A percentile compares a stretch with the other conserved stretches of the same genome.
Evolutionary conservation across 92 coral and sea anemone genomes (phyloP).

Genomic region (Palythoa heliodiscus): DNA sequence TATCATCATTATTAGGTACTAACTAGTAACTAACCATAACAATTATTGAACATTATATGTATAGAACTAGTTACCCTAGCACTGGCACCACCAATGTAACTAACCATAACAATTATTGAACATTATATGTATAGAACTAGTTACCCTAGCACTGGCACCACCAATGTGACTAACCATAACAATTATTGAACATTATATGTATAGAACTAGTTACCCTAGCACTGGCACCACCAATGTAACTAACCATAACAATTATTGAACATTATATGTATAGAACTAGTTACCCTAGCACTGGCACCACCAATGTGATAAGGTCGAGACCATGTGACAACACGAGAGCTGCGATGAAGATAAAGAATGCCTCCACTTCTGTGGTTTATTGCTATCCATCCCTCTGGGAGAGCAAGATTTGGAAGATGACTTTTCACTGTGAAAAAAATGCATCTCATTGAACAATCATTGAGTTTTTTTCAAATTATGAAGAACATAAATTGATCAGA

Average conservation of each 20-base stretch:
- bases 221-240: constrained; percentile 94
- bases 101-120: too few relatives aligned
- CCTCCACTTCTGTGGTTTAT: constrained; percentile 97
- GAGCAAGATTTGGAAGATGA: constrained; percentile 75
- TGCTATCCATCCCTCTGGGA: constrained; percentile 98
- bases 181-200: too few relatives aligned
- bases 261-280: not conserved
- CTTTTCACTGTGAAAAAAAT: constrained; percentile 70
- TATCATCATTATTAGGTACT: too few relatives aligned
- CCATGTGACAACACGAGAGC: constrained; percentile 92
- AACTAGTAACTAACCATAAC: too few relatives aligned
- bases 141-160: constrained; percentile 94
- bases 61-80: constrained; percentile 73
- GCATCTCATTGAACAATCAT: not conserved
- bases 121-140: not conserved
- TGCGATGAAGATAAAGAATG: constrained; percentile 86
- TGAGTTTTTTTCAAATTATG: not conserved
- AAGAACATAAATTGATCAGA: not conserved
- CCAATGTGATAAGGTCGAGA: constrained; percentile 98
- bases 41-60: too few relatives aligned
- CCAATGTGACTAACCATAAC: constrained; percentile 72
- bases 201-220: constrained; percentile 72
- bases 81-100: constrained; percentile 94
- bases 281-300: constrained; percentile 94
- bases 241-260: too few relatives aligned